Base-by-base conservation (phyloP, 2,113 vertebrate species). In the Hippocampus mohnikei region DNA sequence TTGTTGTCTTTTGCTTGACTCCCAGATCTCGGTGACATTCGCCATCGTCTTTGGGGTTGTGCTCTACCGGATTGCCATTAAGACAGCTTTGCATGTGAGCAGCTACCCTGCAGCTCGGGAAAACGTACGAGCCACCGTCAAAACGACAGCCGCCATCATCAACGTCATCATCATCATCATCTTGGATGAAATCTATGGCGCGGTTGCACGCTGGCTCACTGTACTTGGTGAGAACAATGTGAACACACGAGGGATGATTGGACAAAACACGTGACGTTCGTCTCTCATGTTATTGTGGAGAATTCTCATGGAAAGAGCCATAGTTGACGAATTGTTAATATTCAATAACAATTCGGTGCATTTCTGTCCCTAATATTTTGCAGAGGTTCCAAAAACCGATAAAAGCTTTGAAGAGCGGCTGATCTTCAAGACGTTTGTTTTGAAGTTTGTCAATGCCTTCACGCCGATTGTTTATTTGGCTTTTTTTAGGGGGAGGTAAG, bases 381-480 rank as follows among this genome's bases (percentile, higher is more conserved):
- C 90, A 99, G 97, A 99, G 94, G 95, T 99, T 27, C 98, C 98
- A 48, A 99, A 99, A 92, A 99, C 98, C 0, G 98, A 98, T 89
- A 96, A 96, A 88, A 98, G 93, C 81, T 99, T 96, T 0, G 97
- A 99, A 77, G 94, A 98, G 75, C 81, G 96, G 29, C 92, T 99
- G 70, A 99, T 98, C 83, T 94, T 98, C 71, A 99, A 99, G 89
- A 95, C 95, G 0, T 99, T 99, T 74, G 85, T 99, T 77, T 84
- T 99, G 79, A 98, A 99, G 89, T 98, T 99, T 52, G 95, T 94
- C 64, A 99, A 99, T 0, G 96, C 97, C 81, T 99, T 98, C 86
- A 97, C 96, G 0, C 96, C 97, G 33, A 99, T 99, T 68, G 97
- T 99, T 69, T 99, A 99, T 2, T 92, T 99, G 21, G 97, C 97